Evolutionary conservation across 2,888 invertebrate genomes (phyloP), one percentile per base, ranked within the genome.

Genomic region (Cephus runcator): DNA sequence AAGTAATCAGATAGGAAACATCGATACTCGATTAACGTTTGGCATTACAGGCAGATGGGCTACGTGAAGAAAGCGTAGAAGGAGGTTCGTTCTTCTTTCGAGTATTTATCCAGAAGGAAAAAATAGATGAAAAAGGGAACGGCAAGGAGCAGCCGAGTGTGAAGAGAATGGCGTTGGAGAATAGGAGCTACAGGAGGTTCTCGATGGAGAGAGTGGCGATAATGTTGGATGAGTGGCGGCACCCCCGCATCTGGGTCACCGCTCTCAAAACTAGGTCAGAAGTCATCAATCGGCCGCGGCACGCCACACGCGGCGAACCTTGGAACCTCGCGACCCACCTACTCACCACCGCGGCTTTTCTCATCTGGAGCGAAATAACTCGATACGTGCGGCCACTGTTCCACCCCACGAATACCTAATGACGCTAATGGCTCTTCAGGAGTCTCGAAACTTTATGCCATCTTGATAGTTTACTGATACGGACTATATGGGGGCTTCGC

Each of bases 221-320:
- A 84, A 56, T 84, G 83, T 83, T 81, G 84, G 83, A 83, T 82
- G 81, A 78, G 77, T 82, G 81, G 83, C 80, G 86, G 84, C 88
- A 87, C 86, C 87, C 86, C 86, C 87, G 88, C 87, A 90, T 89
- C 88, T 89, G 85, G 90, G 90, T 85, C 90, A 85, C 82, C 81
- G 83, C 71, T 84, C 83, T 83, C 81, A 85, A 85, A 90, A 90
- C 89, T 90, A 83, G 90, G 90, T 87, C 90, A 88, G 87, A 83
- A 90, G 88, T 88, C 88, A 88, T 88, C 89, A 87, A 89, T 89
- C 85, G 89, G 86, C 85, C 75, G 75, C 78, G 79, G 84, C 79
- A 69, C 31, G 68, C 71, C 71, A 71, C 78, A 76, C 81, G 83
- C 82, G 87, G 84, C 86, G 83, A 77, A 81, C 81, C 79, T 77